phyloP scores from a whole-genome alignment of 2,113 vertebrate genomes.

The Archilochus colubris region DNA sequence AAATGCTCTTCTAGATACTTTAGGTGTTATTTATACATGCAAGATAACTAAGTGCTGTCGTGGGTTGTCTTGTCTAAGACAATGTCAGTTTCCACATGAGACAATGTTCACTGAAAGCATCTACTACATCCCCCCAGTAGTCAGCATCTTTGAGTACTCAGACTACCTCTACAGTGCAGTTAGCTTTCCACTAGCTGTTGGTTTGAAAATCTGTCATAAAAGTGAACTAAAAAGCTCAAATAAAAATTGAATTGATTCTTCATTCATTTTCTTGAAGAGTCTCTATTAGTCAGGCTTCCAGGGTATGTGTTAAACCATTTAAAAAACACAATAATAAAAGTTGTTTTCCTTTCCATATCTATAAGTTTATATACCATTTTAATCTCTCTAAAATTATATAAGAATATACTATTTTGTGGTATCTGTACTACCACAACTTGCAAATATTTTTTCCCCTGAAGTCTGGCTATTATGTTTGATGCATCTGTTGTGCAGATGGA shows the following conservation, averaged over 20 bases:
- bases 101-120: background rate
- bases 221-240: background rate
- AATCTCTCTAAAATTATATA: background rate
- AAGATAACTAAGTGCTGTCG: background rate
- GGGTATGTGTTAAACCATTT: background rate
- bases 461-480: background rate
- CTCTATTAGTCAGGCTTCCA: background rate
- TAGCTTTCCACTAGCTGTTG: background rate
- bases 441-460: background rate
- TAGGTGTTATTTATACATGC: background rate
- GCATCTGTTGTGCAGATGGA: background rate
- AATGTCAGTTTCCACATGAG: background rate
- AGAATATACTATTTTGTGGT: background rate
- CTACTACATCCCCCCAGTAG: background rate
- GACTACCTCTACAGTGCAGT: background rate
- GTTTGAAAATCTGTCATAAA: background rate
- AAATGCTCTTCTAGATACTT: background rate
- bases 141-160: background rate
- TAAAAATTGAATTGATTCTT: background rate
- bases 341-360: background rate
- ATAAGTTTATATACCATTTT: background rate
- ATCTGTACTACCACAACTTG: background rate
- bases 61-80: background rate
- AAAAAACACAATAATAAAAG: background rate
- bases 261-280: background rate